Evolutionary conservation across 2,113 vertebrate genomes (phyloP).

Genomic region (Herpetotheres cachinnans): DNA sequence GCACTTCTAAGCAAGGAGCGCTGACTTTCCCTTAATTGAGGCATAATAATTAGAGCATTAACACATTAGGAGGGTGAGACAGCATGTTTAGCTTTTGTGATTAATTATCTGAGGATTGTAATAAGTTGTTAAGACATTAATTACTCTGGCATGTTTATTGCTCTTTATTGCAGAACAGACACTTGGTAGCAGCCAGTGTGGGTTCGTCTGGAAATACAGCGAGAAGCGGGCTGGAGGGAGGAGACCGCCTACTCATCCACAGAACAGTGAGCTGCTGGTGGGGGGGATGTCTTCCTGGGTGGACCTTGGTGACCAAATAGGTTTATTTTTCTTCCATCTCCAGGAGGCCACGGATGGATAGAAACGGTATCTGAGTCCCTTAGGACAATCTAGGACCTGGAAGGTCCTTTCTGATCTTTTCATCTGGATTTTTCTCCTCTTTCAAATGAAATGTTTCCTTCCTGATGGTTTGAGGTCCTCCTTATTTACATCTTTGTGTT

Average conservation of each 20-base stretch:
- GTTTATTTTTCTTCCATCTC: background rate
- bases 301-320: background rate
- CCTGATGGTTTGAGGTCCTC: background rate
- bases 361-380: background rate
- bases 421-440: background rate
- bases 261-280: background rate
- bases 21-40: conserved; percentile 80
- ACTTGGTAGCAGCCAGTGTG: conserved; percentile 24
- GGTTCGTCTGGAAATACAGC: background rate
- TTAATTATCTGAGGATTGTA: conserved; percentile 85
- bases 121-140: conserved; percentile 85
- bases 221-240: background rate
- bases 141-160: conserved; percentile 78
- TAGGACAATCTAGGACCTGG: background rate
- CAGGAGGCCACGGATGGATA: background rate
- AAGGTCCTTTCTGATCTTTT: background rate
- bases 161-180: conserved; percentile 61
- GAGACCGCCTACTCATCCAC: background rate
- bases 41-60: conserved; percentile 85
- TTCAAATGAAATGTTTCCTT: background rate
- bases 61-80: conserved; percentile 83
- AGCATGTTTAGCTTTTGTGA: conserved; percentile 84
- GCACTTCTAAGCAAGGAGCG: conserved; percentile 73
- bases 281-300: background rate
- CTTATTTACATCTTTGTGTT: background rate